Conservation (phyloP, 2,113 vertebrate species). For the Aythya baeri region DNA sequence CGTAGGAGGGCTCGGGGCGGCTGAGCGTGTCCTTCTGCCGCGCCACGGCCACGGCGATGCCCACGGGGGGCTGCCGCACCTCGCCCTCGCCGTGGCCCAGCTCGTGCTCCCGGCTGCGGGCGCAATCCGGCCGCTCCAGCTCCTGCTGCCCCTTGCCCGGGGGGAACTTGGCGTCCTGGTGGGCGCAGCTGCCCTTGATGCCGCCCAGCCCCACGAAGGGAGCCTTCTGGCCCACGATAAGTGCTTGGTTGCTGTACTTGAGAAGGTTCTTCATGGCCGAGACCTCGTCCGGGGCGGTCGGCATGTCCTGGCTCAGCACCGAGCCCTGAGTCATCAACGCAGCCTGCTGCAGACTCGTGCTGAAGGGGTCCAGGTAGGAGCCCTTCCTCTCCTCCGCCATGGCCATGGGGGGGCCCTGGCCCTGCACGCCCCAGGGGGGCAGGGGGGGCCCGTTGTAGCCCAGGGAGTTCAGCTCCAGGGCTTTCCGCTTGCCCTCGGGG, state of each 20-base stretch:
- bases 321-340: slow-evolving; percentile 72
- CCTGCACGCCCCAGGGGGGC: slow-evolving; percentile 86
- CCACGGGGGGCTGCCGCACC: slow-evolving; percentile 93
- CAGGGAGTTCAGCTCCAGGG: slow-evolving; percentile 84
- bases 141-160: slow-evolving; percentile 82
- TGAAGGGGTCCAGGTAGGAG: slow-evolving; percentile 88
- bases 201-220: slow-evolving; percentile 87
- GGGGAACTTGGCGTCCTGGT: slow-evolving; percentile 84
- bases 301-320: slow-evolving; percentile 80
- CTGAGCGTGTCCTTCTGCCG: slow-evolving; percentile 89
- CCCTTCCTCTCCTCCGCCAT: slow-evolving; percentile 85
- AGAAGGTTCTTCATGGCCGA: slow-evolving; percentile 95
- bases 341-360: slow-evolving; percentile 73
- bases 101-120: slow-evolving; percentile 86
- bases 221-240: slow-evolving; percentile 90
- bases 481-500: slow-evolving; percentile 87
- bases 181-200: slow-evolving; percentile 90
- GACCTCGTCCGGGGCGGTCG: slow-evolving; percentile 83
- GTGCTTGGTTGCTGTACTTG: slow-evolving; percentile 94
- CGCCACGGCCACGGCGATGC: slow-evolving; percentile 93
- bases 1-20: slow-evolving; percentile 78
- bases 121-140: slow-evolving; percentile 88
- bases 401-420: slow-evolving; percentile 81
- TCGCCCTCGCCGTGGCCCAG: slow-evolving; percentile 82
- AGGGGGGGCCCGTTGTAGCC: slow-evolving; percentile 83